phyloP scores from a whole-genome alignment of 1,140 invertebrate genomes.

The Leguminivora glycinivorella region DNA sequence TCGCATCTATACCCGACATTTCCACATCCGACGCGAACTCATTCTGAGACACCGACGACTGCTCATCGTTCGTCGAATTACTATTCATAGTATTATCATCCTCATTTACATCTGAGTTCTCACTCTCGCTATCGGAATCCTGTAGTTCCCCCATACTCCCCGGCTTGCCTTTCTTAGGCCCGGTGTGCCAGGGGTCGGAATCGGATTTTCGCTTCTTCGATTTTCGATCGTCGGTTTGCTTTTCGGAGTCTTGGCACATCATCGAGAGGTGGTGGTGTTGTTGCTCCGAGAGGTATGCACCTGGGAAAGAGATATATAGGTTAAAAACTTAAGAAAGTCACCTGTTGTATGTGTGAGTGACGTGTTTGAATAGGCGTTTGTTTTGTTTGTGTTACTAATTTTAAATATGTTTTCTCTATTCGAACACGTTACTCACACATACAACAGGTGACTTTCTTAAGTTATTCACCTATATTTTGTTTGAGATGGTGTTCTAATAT shows the following conservation, averaged over 20 bases:
- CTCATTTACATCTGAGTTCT: conserved; percentile 80
- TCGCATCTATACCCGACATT: conserved; percentile 81
- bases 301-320: conserved; percentile 51
- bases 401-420: too few relatives aligned
- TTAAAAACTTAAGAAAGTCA: too few relatives aligned
- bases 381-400: too few relatives aligned
- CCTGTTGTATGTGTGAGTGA: too few relatives aligned
- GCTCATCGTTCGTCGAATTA: conserved; percentile 77
- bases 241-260: conserved; percentile 63
- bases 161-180: conserved; percentile 68
- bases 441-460: too few relatives aligned
- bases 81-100: conserved; percentile 74
- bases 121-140: conserved; percentile 84
- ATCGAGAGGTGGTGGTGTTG: conserved; percentile 68
- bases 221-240: conserved; percentile 59
- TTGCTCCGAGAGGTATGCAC: conserved; percentile 72
- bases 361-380: too few relatives aligned
- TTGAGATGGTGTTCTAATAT: background rate
- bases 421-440: too few relatives aligned
- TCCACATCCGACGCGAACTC: conserved; percentile 83
- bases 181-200: conserved; percentile 52
- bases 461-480: too few relatives aligned
- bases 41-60: conserved; percentile 80
- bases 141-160: conserved; percentile 57
- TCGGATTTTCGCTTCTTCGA: conserved; percentile 75